These are phyloP conservation scores for Silurus glanis DNA, from an alignment of 2,113 vertebrate genomes.

Conservation along the genomic window DNA sequence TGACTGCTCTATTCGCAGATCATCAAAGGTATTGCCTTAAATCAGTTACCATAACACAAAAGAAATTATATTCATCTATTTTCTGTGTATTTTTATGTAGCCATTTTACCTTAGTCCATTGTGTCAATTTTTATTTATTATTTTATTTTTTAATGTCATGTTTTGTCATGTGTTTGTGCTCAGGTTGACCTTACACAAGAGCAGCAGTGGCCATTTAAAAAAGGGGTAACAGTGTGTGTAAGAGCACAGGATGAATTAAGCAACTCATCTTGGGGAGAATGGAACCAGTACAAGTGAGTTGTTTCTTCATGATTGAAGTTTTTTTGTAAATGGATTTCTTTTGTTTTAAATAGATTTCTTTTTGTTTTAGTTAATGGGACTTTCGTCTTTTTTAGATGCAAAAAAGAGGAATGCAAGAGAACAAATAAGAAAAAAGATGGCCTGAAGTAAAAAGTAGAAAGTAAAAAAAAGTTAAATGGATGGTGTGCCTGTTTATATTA, in stretches of 20 bases:
- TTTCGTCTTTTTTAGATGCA: constrained; percentile 33
- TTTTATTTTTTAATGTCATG: not conserved
- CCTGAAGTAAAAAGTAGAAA: not conserved
- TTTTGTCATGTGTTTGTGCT: not conserved
- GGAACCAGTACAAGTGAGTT: constrained; percentile 64
- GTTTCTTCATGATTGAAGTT: not conserved
- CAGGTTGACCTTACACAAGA: constrained; percentile 44
- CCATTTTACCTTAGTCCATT: not conserved
- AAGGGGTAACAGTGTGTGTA: constrained; percentile 56
- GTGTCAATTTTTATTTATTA: not conserved
- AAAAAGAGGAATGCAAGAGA: constrained; percentile 18
- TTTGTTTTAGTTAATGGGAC: not conserved
- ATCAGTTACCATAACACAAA: not conserved
- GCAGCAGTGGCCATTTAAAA: constrained; percentile 52
- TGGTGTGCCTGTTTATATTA: not conserved
- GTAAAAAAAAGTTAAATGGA: constrained; percentile 21
- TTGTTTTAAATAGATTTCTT: not conserved
- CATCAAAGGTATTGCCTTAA: constrained; percentile 50
- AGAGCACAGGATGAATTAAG: constrained; percentile 65
- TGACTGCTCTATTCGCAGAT: constrained; percentile 37
- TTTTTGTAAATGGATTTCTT: not conserved
- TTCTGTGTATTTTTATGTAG: not conserved
- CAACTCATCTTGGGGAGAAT: constrained; percentile 70
- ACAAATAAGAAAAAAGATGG: constrained; percentile 2
- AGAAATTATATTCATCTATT: not conserved